These are phyloP conservation scores for Prolemur simus DNA, from an alignment of 2,113 vertebrate genomes.

Conservation along the genomic window DNA sequence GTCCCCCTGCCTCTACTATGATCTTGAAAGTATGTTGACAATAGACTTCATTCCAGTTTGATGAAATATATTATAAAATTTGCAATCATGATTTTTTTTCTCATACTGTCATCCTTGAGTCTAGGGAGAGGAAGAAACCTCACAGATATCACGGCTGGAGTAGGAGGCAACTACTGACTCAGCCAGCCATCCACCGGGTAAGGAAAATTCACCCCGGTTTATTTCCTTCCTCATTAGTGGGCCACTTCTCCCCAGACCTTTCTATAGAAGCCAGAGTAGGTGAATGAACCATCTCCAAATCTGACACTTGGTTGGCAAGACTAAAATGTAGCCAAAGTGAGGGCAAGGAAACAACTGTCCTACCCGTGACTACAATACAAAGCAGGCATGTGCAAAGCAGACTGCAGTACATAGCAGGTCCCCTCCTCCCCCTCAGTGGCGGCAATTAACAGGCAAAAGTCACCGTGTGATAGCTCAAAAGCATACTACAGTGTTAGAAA, in stretches of 20 bases:
- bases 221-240: background rate
- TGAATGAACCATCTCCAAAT: background rate
- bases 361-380: background rate
- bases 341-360: background rate
- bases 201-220: background rate
- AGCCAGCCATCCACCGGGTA: background rate
- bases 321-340: background rate
- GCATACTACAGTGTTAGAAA: background rate
- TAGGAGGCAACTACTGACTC: background rate
- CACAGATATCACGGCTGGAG: background rate
- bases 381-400: no score
- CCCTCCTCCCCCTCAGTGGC: no score
- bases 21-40: background rate
- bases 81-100: background rate
- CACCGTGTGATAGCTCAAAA: background rate
- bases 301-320: background rate
- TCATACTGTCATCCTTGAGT: background rate
- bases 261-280: background rate
- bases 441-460: background rate
- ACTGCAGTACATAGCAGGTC: background rate
- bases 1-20: background rate
- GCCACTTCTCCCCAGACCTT: background rate
- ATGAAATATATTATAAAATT: background rate
- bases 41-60: background rate
- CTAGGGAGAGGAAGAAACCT: background rate